A percentile compares a stretch with the other conserved stretches of the same genome.
Conservation (phyloP, 2,797 vertebrate genomes). For the Nyctibius grandis region DNA sequence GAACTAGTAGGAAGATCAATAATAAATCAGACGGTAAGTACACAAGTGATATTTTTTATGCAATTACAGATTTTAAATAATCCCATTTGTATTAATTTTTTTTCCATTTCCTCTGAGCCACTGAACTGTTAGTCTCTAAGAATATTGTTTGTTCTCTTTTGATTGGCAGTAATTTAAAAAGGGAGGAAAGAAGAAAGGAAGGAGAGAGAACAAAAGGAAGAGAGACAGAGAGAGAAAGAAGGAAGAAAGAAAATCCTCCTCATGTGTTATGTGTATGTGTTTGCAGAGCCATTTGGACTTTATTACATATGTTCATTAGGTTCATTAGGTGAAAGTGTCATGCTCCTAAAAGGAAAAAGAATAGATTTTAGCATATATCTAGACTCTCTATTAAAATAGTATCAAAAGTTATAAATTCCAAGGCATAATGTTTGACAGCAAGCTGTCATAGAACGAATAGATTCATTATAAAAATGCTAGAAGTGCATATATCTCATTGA, state of each 20-base stretch:
- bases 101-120: not conserved
- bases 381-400: constrained; percentile 63
- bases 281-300: not conserved
- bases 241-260: not conserved
- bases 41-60: not conserved
- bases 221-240: not conserved
- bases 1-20: not conserved
- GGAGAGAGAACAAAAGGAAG: not conserved
- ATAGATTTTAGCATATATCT: constrained; percentile 57
- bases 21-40: not conserved
- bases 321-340: constrained; percentile 1
- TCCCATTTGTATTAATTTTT: not conserved
- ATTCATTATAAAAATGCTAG: constrained; percentile 77
- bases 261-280: rapidly evolving
- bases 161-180: not conserved
- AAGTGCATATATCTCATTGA: constrained; percentile 75
- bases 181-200: not conserved
- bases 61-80: not conserved
- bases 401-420: constrained; percentile 74
- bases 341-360: constrained; percentile 14
- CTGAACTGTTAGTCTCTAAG: not conserved
- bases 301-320: not conserved
- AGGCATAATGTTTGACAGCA: constrained; percentile 73
- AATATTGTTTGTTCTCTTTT: not conserved
- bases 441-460: constrained; percentile 74